Base-by-base conservation (phyloP, 1,140 invertebrate genomes). In the Drosophila sucinea region DNA sequence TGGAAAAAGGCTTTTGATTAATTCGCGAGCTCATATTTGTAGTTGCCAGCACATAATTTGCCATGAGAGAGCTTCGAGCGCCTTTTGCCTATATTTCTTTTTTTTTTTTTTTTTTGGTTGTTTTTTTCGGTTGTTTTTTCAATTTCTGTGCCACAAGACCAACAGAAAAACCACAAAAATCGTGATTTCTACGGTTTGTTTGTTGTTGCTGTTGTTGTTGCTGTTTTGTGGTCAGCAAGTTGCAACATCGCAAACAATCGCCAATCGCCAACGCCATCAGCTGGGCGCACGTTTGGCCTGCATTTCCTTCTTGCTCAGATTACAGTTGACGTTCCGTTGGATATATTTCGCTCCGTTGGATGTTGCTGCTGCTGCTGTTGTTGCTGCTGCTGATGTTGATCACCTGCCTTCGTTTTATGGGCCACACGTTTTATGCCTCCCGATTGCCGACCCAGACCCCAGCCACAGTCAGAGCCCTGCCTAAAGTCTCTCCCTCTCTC, bases 11-110 rank as follows among this genome's bases (percentile, higher is more conserved):
- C 83, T 83, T 86, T 87, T 87, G 83, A 87, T 87, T 87, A 87
- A 87, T 87, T 87, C 83, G 83, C 83, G 77, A 76, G 69, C 84
- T 87, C 83, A 87, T 87, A 87, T 87, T 87, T 87, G 83, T 86
- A 87, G 84, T 83, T 89, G 84, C 83, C 83, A 87, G 83, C 84
- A 89, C 77, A 87, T 87, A 87, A 87, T 87, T 87, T 87, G 84
- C 82, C 82, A 86, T 81, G 70, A 67, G 41, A 68, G 67, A 79
- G 83, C 83, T 87, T 57, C 63, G 33, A 86, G 83, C 83, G 83
- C 65, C 75, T 78, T 70, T 56, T 62, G 47, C 51, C 29, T 77
- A 47, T 25, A 47, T 47, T 23, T 47, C 7, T 47, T 1, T 47
- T 23, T 61, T 51, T 66, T 70, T 54, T 47, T 1, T 47, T 23